These are phyloP conservation scores for Coregonus suidteri DNA, from an alignment of 2,797 vertebrate genomes.

Conservation along the genomic window DNA sequence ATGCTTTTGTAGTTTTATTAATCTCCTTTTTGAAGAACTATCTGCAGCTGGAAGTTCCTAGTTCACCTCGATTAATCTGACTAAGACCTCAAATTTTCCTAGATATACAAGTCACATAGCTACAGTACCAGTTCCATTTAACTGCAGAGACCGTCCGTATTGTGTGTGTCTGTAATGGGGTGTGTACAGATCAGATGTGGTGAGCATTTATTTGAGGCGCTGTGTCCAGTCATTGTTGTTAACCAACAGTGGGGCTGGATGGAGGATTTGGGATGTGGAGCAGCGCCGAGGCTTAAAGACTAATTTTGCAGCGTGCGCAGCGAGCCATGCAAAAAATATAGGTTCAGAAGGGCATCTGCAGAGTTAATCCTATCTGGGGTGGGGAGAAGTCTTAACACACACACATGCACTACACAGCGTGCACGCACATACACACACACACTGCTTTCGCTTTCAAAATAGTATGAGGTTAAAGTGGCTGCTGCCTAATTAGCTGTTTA, in stretches of 20 bases:
- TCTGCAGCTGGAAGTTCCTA: not conserved
- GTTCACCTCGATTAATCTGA: not conserved
- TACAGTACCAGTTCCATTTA: not conserved
- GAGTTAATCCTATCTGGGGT: slow-evolving; percentile 32
- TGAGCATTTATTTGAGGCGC: not conserved
- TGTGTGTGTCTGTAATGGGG: not conserved
- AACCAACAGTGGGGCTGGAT: not conserved
- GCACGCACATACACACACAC: not conserved
- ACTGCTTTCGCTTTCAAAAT: slow-evolving; percentile 28
- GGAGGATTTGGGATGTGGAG: slow-evolving; percentile 14
- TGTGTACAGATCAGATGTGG: not conserved
- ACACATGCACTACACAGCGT: not conserved
- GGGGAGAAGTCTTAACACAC: slow-evolving; percentile 16
- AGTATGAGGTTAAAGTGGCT: slow-evolving; percentile 12
- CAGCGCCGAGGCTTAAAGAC: slow-evolving; percentile 16
- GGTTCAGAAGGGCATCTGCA: slow-evolving; percentile 48
- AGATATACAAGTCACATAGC: not conserved
- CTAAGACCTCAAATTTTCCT: not conserved
- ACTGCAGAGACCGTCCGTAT: not conserved
- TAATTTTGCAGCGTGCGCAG: slow-evolving; percentile 23
- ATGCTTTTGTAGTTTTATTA: not conserved
- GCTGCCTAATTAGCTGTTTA: slow-evolving; percentile 17
- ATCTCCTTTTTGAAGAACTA: not conserved
- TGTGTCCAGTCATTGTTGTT: slow-evolving; percentile 9
- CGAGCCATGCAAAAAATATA: slow-evolving; percentile 14